phyloP scores from a whole-genome alignment of 64 coral and sea anemone genomes.

The Actinia equina region DNA sequence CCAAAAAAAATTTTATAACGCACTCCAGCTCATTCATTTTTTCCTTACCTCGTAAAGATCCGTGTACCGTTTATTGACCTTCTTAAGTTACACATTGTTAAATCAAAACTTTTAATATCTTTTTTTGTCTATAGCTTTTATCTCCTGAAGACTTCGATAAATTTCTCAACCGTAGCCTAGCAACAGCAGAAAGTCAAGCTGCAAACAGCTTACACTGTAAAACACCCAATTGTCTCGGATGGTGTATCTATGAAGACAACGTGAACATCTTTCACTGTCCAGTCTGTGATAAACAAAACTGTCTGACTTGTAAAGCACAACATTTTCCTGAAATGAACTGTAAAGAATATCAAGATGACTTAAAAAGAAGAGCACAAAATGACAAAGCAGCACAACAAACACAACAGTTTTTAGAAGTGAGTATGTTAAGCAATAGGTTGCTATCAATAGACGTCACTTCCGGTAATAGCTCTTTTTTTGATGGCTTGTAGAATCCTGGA shows the following conservation, averaged over 20 bases:
- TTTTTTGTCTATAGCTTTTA: conserved; percentile 43
- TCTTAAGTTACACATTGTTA: too few species aligned
- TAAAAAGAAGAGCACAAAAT: conserved; percentile 74
- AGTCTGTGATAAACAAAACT: conserved; percentile 84
- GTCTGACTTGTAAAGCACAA: conserved; percentile 95
- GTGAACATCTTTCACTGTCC: conserved; percentile 81
- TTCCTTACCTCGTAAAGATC: background rate
- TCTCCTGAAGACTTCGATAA: conserved; percentile 86
- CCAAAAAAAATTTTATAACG: too few species aligned
- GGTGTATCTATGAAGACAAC: conserved; percentile 98
- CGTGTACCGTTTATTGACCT: too few species aligned
- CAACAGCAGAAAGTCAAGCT: conserved; percentile 90
- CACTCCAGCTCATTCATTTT: too few species aligned
- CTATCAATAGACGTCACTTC: too few species aligned
- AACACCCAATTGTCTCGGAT: conserved; percentile 89
- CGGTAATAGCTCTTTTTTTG: too few species aligned
- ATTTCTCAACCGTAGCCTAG: conserved; percentile 82
- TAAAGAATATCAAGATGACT: conserved; percentile 87
- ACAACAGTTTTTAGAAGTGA: conserved; percentile 83
- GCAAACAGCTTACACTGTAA: conserved; percentile 96
- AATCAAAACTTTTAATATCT: too few species aligned
- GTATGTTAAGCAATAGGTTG: background rate
- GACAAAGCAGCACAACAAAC: conserved; percentile 85
- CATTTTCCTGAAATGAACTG: conserved; percentile 91
- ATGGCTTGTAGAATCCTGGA: too few species aligned